phyloP scores from a whole-genome alignment of 2,113 vertebrate species.

The Plecotus auritus region DNA sequence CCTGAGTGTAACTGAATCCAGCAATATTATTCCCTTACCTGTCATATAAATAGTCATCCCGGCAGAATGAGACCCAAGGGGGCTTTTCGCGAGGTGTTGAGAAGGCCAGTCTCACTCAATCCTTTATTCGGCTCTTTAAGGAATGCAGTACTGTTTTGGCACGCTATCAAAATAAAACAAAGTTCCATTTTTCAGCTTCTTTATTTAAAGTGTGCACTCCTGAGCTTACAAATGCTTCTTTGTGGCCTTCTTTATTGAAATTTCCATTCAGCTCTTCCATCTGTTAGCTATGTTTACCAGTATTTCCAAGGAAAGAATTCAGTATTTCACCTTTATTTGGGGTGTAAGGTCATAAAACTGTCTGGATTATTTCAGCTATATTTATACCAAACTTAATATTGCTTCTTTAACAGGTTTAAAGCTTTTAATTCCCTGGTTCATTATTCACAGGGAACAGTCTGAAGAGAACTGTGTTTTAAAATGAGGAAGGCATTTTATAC shows the following conservation, averaged over 20 bases:
- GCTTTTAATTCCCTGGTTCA: slow-evolving; percentile 83
- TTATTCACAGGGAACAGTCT: slow-evolving; percentile 78
- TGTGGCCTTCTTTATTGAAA: slow-evolving; percentile 88
- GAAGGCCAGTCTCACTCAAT: slow-evolving; percentile 87
- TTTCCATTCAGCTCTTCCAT: slow-evolving; percentile 88
- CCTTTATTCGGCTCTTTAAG: slow-evolving; percentile 87
- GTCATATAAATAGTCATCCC: slow-evolving; percentile 91
- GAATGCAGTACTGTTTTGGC: slow-evolving; percentile 87
- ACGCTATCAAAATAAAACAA: slow-evolving; percentile 88
- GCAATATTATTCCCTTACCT: slow-evolving; percentile 89
- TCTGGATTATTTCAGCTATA: slow-evolving; percentile 89
- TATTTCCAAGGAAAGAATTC: slow-evolving; percentile 85
- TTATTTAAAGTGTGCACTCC: slow-evolving; percentile 76
- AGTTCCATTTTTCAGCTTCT: slow-evolving; percentile 84
- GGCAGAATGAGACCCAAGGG: slow-evolving; percentile 90
- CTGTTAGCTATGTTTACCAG: slow-evolving; percentile 86
- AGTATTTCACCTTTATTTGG: slow-evolving; percentile 85
- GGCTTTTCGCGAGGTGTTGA: slow-evolving; percentile 85
- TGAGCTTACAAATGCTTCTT: slow-evolving; percentile 87
- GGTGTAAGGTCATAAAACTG: slow-evolving; percentile 89
- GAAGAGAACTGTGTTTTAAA: slow-evolving; percentile 80
- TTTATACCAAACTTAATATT: slow-evolving; percentile 89
- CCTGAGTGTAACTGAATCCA: slow-evolving; percentile 90
- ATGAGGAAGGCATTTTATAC: slow-evolving; percentile 71
- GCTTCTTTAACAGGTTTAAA: slow-evolving; percentile 88